Evolutionary conservation across 2,888 invertebrate species (phyloP).

Genomic region (Prosapia bicincta): DNA sequence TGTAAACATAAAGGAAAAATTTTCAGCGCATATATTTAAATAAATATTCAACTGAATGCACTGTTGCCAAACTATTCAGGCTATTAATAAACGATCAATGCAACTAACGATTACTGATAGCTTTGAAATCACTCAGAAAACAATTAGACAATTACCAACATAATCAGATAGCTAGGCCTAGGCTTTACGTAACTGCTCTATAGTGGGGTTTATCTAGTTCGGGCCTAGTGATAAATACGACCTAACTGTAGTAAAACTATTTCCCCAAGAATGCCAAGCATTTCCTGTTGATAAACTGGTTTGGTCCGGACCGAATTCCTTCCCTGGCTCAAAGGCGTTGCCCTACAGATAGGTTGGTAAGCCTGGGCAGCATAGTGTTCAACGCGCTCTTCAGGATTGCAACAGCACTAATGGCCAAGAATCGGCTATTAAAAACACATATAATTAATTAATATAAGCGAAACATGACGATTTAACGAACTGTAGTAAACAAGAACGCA

Average conservation of each 20-base stretch:
- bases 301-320: neutral
- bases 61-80: too few relatives aligned
- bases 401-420: too few relatives aligned
- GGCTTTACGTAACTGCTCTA: neutral
- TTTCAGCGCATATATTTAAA: too few relatives aligned
- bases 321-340: neutral
- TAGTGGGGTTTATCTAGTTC: neutral
- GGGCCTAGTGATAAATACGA: neutral
- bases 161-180: neutral
- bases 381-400: neutral
- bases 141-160: neutral
- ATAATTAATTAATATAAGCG: too few relatives aligned
- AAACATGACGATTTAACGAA: too few relatives aligned
- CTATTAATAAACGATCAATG: neutral
- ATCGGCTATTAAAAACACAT: too few relatives aligned
- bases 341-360: neutral
- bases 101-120: neutral
- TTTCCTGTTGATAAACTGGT: constrained; percentile 16
- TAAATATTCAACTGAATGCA: too few relatives aligned
- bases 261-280: constrained; percentile 13
- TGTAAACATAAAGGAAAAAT: too few relatives aligned
- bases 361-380: neutral
- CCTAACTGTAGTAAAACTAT: constrained; percentile 14
- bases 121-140: neutral
- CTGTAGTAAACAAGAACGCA: too few relatives aligned